A percentile compares a stretch with the other conserved stretches of the same genome.
phyloP scores from a whole-genome alignment of 2,113 vertebrate species.

The Barbus barbus region DNA sequence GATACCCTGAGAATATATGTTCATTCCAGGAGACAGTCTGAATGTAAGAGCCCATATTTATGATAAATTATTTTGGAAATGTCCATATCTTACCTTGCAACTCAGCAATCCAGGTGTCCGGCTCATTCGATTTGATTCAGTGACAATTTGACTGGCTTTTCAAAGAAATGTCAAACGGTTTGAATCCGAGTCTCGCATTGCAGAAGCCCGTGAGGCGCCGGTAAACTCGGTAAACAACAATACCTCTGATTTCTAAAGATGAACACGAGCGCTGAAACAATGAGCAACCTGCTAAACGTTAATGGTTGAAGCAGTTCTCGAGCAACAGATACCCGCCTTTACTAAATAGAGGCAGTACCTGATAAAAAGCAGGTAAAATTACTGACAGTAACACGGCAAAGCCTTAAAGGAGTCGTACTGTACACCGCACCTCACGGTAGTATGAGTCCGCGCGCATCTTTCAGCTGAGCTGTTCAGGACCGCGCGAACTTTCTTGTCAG shows the following conservation, averaged over 20 bases:
- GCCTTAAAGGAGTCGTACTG: neutral
- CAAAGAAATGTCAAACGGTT: constrained; percentile 20
- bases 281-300: constrained; percentile 6
- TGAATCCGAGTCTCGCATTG: constrained; percentile 17
- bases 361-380: neutral
- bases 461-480: neutral
- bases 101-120: constrained; percentile 14
- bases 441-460: neutral
- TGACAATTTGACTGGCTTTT: constrained; percentile 19
- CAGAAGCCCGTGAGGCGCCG: constrained; percentile 22
- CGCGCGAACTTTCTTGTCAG: constrained; percentile 7
- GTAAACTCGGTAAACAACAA: constrained; percentile 24
- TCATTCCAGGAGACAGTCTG: neutral
- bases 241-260: neutral
- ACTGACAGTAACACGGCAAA: neutral
- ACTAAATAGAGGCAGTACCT: neutral
- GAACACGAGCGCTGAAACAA: constrained; percentile 4
- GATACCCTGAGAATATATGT: neutral
- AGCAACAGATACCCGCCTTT: constrained; percentile 2
- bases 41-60: neutral
- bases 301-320: neutral
- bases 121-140: constrained; percentile 14
- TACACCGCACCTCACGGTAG: neutral
- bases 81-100: constrained; percentile 11
- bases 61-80: neutral